Base-by-base conservation (phyloP, 2,888 invertebrate genomes). In the Stramonita haemastoma region DNA sequence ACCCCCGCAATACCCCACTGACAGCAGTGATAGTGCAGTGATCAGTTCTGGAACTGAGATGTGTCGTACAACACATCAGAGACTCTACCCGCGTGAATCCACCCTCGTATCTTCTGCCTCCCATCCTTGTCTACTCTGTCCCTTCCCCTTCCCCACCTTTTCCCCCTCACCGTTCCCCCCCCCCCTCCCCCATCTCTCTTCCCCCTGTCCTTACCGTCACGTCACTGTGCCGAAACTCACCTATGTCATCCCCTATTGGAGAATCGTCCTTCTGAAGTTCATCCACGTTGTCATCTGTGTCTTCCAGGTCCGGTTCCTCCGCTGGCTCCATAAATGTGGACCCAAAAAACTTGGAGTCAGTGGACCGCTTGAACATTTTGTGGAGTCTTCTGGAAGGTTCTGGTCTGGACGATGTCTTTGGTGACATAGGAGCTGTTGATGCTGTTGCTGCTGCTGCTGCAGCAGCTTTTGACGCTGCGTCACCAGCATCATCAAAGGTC, bases 381-480 rank as follows among this genome's bases (percentile, higher is more conserved):
- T 26, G 36, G 11, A 46, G 81, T 0, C 36, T 32, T 77, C 15
- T 32, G 19, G 77, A 32, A 19, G 77, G 77, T 77, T 77, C 32
- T 29, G 46, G 26, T 19, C 26, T 26, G 22, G 36, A 22, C 26
- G 36, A 22, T 83, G 22, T 17, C 36, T 36, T 22, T 79, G 79
- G 15, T 17, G 26, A 66, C 46, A 46, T 46, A 46, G 2, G 46
- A 46, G n/a, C n/a, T 2, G n/a, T n/a, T n/a, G n/a, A 19, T n/a
- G n/a, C n/a, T 73, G 73, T 26, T 73, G n/a, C 73, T n/a, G 73
- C 73, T 19, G 77, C 81, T 83, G 36, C 81, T 83, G 81, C 22
- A 34, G 34, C 34, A 36, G 79, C 34, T 36, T 32, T 15, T 0
- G 34, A 34, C 11, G 32, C 34, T 34, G 34, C 6, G 36, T 36